phyloP scores from a whole-genome alignment of 2,113 vertebrate species.

The Alethe castanea region DNA sequence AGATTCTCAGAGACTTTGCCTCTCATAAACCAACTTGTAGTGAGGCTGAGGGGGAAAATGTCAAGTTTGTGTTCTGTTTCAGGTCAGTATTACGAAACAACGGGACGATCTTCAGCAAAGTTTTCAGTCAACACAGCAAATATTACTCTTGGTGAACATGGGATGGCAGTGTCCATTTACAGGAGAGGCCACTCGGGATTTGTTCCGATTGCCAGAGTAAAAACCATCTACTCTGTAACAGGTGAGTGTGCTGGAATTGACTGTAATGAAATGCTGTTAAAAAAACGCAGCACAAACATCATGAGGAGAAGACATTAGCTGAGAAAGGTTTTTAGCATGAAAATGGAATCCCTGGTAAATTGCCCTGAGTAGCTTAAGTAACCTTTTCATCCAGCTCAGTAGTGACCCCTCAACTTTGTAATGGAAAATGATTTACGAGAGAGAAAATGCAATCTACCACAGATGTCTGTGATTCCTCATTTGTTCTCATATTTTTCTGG shows the following conservation, averaged over 20 bases:
- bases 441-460: not conserved
- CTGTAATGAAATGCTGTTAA: not conserved
- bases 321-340: not conserved
- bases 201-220: slow-evolving; percentile 78
- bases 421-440: accelerated
- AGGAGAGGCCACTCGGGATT: slow-evolving; percentile 74
- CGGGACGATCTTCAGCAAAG: slow-evolving; percentile 77
- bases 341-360: not conserved
- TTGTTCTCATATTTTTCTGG: not conserved
- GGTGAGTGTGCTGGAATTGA: slow-evolving; percentile 68
- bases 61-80: not conserved
- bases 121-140: slow-evolving; percentile 86
- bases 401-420: not conserved
- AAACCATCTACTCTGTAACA: slow-evolving; percentile 79
- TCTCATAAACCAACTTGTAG: not conserved
- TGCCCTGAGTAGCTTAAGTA: not conserved
- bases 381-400: not conserved
- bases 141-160: slow-evolving; percentile 83
- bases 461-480: not conserved
- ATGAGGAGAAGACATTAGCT: not conserved
- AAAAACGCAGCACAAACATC: not conserved
- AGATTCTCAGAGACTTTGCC: not conserved
- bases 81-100: slow-evolving; percentile 88
- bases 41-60: not conserved
- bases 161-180: slow-evolving; percentile 87